Evolutionary conservation across 2,888 invertebrate species (phyloP).

Genomic region (Dorcus parallelipipedus): DNA sequence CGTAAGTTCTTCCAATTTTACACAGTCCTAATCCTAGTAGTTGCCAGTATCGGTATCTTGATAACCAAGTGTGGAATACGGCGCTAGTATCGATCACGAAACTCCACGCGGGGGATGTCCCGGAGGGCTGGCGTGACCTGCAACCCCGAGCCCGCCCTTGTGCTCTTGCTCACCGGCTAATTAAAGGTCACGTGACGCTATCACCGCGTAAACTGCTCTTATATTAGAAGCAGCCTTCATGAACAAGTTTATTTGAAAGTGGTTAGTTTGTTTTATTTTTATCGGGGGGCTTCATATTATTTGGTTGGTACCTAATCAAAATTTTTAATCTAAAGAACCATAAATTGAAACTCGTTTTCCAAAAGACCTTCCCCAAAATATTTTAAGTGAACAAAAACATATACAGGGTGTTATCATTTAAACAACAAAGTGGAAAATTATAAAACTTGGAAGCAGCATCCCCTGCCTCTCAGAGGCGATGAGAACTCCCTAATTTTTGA

Average conservation of each 20-base stretch:
- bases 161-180: slow-evolving; percentile 38
- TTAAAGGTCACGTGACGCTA: slow-evolving; percentile 45
- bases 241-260: slow-evolving; percentile 16
- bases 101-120: slow-evolving; percentile 33
- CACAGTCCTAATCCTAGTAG: background rate
- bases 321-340: no score
- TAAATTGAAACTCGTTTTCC: no score
- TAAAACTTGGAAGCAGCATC: no score
- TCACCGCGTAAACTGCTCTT: slow-evolving; percentile 39
- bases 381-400: no score
- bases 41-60: slow-evolving; percentile 14
- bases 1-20: background rate
- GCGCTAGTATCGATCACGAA: slow-evolving; percentile 37
- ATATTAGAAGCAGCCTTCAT: slow-evolving; percentile 35
- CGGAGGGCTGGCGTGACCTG: slow-evolving; percentile 44
- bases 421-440: no score
- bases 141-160: slow-evolving; percentile 41
- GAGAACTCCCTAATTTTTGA: no score
- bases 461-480: no score
- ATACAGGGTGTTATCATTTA: no score
- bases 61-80: slow-evolving; percentile 19
- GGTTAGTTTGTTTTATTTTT: slow-evolving; percentile 7
- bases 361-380: no score
- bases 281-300: no score
- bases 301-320: no score